These are phyloP conservation scores for Nowickia ferox DNA, from an alignment of 2,888 invertebrate species.

Conservation along the genomic window DNA sequence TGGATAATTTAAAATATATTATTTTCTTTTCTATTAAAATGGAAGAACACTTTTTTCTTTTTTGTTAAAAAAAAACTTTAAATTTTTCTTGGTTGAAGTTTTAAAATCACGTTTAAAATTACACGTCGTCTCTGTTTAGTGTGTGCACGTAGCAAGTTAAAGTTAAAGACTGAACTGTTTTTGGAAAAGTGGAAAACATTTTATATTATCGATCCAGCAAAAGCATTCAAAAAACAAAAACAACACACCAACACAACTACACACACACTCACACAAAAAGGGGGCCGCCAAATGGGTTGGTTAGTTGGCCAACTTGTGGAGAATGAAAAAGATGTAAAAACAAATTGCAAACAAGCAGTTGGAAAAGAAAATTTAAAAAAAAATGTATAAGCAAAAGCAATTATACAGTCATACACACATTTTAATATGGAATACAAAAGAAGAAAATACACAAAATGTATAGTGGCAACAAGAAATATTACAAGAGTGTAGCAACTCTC, in stretches of 20 bases:
- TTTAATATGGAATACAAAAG: conserved; percentile 1
- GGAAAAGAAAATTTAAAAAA: conserved; percentile 43
- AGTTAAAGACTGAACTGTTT: conserved; percentile 82
- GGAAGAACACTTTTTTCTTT: conserved; percentile 64
- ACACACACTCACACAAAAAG: conserved; percentile 16
- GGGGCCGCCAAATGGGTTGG: conserved; percentile 50
- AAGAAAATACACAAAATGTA: background rate
- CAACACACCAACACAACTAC: conserved; percentile 29
- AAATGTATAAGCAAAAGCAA: conserved; percentile 2
- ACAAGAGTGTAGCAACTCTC: conserved; percentile 41
- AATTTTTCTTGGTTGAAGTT: conserved; percentile 48
- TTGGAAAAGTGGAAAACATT: conserved; percentile 82
- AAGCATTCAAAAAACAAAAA: conserved; percentile 70
- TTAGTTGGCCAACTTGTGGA: conserved; percentile 46
- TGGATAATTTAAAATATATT: conserved; percentile 40
- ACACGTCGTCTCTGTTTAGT: conserved; percentile 48
- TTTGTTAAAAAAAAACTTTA: conserved; percentile 46
- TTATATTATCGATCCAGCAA: conserved; percentile 82
- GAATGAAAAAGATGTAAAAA: conserved; percentile 47
- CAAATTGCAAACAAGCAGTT: conserved; percentile 47
- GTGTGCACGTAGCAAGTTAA: conserved; percentile 74
- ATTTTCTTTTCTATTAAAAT: conserved; percentile 47
- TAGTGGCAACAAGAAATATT: conserved; percentile 25
- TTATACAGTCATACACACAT: background rate
- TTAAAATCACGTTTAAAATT: conserved; percentile 55